phyloP scores from a whole-genome alignment of 2,888 invertebrate species.

The Mesodorylaimus sp. region DNA sequence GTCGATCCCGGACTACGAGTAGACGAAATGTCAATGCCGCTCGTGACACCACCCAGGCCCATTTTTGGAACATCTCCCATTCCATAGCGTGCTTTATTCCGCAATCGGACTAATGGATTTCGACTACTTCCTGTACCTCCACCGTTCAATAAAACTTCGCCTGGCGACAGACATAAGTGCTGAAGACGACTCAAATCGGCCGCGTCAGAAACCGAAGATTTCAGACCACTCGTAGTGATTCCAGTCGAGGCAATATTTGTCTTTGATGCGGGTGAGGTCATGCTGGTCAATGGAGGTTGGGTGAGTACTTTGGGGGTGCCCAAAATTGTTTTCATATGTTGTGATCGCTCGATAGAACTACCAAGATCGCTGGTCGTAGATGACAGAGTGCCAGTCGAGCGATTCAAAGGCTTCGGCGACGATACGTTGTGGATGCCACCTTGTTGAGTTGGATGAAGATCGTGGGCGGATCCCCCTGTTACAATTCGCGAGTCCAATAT shows the following conservation, averaged over 20 bases:
- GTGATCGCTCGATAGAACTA: conserved; percentile 12
- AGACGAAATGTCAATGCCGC: too few species aligned
- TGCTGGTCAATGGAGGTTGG: conserved; percentile 5
- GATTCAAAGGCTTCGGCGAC: not conserved
- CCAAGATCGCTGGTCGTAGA: conserved; percentile 13
- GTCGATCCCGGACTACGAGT: not conserved
- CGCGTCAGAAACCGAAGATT: not conserved
- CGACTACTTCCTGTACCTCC: not conserved
- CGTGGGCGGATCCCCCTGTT: too few species aligned
- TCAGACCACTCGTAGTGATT: not conserved
- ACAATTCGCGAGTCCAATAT: too few species aligned
- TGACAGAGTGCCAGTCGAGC: conserved; percentile 6
- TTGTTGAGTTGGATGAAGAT: too few species aligned
- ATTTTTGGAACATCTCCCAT: not conserved
- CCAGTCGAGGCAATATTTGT: not conserved
- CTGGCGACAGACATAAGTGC: not conserved
- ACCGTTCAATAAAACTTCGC: not conserved
- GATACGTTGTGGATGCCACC: too few species aligned
- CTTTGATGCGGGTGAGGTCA: not conserved
- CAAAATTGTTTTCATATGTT: conserved; percentile 11
- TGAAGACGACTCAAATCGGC: not conserved
- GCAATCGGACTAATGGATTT: not conserved
- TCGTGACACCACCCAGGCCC: too few species aligned
- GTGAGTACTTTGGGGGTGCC: conserved; percentile 9
- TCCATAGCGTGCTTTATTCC: too few species aligned